These are phyloP conservation scores for Vannuccia rotundouncinata DNA, from an alignment of 2,888 invertebrate genomes.

Conservation along the genomic window DNA sequence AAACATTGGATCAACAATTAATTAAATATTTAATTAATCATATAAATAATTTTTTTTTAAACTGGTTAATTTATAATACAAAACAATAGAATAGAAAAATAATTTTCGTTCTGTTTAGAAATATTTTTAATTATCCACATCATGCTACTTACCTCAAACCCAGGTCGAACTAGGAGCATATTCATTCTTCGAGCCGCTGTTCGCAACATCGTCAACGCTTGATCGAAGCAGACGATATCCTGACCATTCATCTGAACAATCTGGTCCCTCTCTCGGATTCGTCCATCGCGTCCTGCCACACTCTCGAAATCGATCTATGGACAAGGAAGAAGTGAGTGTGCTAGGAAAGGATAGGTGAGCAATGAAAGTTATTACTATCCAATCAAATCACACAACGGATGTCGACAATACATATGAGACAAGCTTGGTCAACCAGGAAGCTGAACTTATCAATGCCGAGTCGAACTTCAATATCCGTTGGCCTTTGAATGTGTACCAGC, in stretches of 20 bases:
- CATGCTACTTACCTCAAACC: slow-evolving; percentile 12
- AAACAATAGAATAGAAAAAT: too few species aligned
- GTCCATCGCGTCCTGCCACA: slow-evolving; percentile 56
- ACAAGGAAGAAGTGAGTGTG: not conserved
- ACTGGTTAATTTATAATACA: too few species aligned
- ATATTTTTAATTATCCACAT: too few species aligned
- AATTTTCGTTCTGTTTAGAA: too few species aligned
- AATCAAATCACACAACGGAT: not conserved
- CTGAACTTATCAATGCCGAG: not conserved
- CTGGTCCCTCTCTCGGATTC: slow-evolving; percentile 57
- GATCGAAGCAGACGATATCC: not conserved
- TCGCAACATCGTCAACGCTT: slow-evolving; percentile 1
- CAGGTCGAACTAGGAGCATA: slow-evolving; percentile 1
- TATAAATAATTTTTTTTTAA: too few species aligned
- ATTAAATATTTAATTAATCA: too few species aligned
- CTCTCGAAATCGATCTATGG: slow-evolving; percentile 44
- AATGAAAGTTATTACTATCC: too few species aligned
- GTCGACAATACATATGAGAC: too few species aligned
- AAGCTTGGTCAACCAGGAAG: not conserved
- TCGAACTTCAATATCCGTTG: not conserved
- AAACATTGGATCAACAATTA: too few species aligned
- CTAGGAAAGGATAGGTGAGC: too few species aligned
- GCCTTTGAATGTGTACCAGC: not conserved
- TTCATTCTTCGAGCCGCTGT: not conserved
- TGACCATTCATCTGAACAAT: slow-evolving; percentile 45